Evolutionary conservation across 2,113 vertebrate species (phyloP), one percentile per base, ranked within the genome.

Genomic region (Tenebrosternarchus preto): DNA sequence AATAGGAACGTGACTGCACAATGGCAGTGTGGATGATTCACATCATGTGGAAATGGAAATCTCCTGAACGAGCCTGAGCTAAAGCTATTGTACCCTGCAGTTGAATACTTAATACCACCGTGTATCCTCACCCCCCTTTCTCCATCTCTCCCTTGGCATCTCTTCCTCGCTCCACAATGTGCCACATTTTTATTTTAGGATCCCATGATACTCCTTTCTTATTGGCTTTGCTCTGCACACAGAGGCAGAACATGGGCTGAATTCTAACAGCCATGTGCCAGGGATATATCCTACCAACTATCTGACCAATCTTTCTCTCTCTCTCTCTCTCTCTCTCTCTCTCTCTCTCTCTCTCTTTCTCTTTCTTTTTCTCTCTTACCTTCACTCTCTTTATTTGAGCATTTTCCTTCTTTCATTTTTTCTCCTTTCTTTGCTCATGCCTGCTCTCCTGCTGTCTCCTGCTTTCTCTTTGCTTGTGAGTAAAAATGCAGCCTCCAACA

Each of bases 201-300:
- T 90, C 89, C 89, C 89, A 82, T 73, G 85, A 88, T 85, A 61
- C 88, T 81, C 59, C 39, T 31, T 75, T 89, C 85, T 91, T 89
- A 90, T 90, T 91, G 89, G 84, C 87, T 90, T 84, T 83, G 84
- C 85, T 74, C 68, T 85, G 85, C 80, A 86, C 81, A 79, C 86
- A 90, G 88, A 75, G 53, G 84, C 81, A 84, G 80, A 22, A 83
- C 76, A 53, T 82, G 72, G 55, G 77, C 87, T 90, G 92, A 91
- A 92, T 90, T 89, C 86, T 89, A 90, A 92, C 83, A 59, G 84
- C 63, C 70, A 59, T 1, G 0, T 31, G 19, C 36, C 33, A 12
- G 15, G 24, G 73, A 61, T 50, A 71, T 46, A 83, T 84, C 80
- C 82, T 77, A 64, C 63, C 53, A n/a, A 55, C 64, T 75, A 22